Evolutionary conservation across 2,888 invertebrate species (phyloP), one percentile per base, ranked within the genome.

Genomic region (Lepeophtheirus nordmannii): DNA sequence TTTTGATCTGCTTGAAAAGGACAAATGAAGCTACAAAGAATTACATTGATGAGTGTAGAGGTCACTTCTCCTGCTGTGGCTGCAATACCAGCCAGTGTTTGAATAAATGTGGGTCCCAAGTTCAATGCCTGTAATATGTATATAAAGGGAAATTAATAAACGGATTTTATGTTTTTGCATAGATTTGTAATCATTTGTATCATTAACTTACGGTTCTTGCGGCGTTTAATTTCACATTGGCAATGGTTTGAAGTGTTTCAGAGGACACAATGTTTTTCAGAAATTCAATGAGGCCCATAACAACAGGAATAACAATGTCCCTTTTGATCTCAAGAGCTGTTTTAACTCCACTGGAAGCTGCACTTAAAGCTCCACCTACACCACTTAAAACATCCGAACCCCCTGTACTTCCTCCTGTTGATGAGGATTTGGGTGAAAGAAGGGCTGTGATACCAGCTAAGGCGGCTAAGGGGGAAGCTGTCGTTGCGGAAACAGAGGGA

Each of bases 201-300:
- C n/a, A n/a, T n/a, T n/a, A n/a, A 46, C 53, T 46, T 46, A 46
- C 53, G 17, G 53, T 46, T 46, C 53, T 46, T 46, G 53, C 53
- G 5, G 53, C 53, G 53, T 17, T 17, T 17, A 46, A 46, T 46
- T 46, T 2, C n/a, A 46, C 53, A 14, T 46, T 14, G 8, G 53
- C 53, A 46, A 46, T 46, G 14, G 53, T n/a, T 17, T 46, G 53
- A 8, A 46, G 53, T 14, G 53, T 46, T 46, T 46, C 53, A 46
- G 53, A 46, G 53, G 53, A n/a, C 3, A 17, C 53, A n/a, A 46
- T 8, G 53, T 46, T 46, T 8, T 46, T 46, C n/a, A 46, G 14
- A 46, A 46, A 46, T 14, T 46, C 17, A 17, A 46, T 14, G 53
- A 46, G 14, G 5, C 53, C 53, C n/a, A 46, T 14, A 46, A 46